Conservation (phyloP, 2,797 vertebrate species). For the Danionella dracula region DNA sequence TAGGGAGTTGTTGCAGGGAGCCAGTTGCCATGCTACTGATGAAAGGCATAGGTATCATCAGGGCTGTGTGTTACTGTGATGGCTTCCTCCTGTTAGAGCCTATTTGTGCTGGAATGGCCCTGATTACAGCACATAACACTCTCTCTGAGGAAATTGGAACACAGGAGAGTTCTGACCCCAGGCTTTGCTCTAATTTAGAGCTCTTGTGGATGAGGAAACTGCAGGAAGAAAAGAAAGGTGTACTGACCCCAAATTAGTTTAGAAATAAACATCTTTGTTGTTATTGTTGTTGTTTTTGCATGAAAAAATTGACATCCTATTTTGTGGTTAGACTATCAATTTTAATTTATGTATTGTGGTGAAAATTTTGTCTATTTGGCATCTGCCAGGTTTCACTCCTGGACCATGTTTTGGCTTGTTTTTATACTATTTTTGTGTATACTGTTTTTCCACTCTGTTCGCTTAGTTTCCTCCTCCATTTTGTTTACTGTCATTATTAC, state of each 20-base stretch:
- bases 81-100: constrained; percentile 28
- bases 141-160: constrained; percentile 26
- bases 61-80: constrained; percentile 22
- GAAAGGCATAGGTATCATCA: constrained; percentile 35
- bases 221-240: constrained; percentile 18
- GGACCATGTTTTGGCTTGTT: no score
- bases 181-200: constrained; percentile 4
- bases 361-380: no score
- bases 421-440: no score
- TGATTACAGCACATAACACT: constrained; percentile 16
- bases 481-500: no score
- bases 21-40: constrained; percentile 31
- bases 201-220: constrained; percentile 54
- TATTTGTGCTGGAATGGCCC: constrained; percentile 28
- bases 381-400: no score
- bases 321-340: no score
- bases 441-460: no score
- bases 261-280: neutral
- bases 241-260: neutral
- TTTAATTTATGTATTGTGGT: no score
- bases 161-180: constrained; percentile 5
- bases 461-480: no score
- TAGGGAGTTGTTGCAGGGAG: constrained; percentile 8
- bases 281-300: no score
- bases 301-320: no score